Conservation (phyloP, 1,140 invertebrate species). For the Eupeodes corollae region DNA sequence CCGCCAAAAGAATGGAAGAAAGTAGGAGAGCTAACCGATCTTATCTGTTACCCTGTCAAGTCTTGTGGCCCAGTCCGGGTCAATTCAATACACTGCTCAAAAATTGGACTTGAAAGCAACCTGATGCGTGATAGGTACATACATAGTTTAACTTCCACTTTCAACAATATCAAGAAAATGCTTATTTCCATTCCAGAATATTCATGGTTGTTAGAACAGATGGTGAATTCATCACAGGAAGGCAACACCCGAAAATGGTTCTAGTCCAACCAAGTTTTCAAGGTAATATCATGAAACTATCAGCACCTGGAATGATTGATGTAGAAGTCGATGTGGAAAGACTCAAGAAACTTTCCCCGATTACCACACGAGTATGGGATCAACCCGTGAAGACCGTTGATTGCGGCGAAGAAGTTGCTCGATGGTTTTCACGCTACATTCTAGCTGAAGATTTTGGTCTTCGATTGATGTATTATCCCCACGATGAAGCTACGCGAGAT, state of each 20-base stretch:
- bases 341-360: constrained; percentile 26
- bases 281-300: constrained; percentile 29
- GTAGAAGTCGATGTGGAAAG: constrained; percentile 34
- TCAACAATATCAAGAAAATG: background rate
- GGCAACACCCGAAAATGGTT: constrained; percentile 37
- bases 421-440: constrained; percentile 49
- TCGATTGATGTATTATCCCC: constrained; percentile 46
- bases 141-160: background rate
- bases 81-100: constrained; percentile 32
- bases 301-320: constrained; percentile 39
- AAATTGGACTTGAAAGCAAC: constrained; percentile 32
- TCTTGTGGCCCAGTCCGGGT: constrained; percentile 33
- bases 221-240: constrained; percentile 37
- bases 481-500: constrained; percentile 33
- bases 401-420: constrained; percentile 49
- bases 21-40: constrained; percentile 38
- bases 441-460: constrained; percentile 43
- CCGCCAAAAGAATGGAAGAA: constrained; percentile 36
- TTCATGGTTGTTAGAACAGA: constrained; percentile 39
- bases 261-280: constrained; percentile 35
- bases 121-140: constrained; percentile 32
- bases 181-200: constrained; percentile 9
- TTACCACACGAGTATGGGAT: constrained; percentile 43
- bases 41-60: constrained; percentile 37
- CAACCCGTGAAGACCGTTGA: constrained; percentile 37